phyloP scores from a whole-genome alignment of 2,113 vertebrate species.

The Phaethon lepturus region DNA sequence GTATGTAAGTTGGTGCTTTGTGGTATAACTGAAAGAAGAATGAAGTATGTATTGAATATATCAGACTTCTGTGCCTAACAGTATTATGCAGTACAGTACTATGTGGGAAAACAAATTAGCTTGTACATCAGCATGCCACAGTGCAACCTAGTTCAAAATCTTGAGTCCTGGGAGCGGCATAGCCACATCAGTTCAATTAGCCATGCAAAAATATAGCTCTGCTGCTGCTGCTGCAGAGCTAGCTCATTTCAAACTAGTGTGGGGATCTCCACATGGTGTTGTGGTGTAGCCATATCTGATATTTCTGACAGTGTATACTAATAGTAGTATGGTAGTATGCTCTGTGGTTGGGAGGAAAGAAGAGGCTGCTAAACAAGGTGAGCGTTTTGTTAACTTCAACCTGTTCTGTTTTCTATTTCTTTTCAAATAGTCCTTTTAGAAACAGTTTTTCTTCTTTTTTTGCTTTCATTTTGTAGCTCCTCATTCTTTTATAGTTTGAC shows the following conservation, averaged over 20 bases:
- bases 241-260: fast-evolving
- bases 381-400: not conserved
- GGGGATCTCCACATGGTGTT: not conserved
- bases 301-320: not conserved
- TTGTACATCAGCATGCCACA: not conserved
- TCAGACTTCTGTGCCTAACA: not conserved
- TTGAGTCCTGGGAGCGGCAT: not conserved
- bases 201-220: not conserved
- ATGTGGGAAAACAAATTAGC: not conserved
- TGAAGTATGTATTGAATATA: not conserved
- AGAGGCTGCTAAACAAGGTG: not conserved
- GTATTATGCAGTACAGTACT: not conserved
- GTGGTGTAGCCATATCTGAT: not conserved
- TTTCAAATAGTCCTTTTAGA: not conserved
- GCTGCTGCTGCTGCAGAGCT: not conserved
- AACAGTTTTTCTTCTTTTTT: not conserved
- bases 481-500: not conserved
- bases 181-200: not conserved
- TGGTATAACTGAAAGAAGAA: not conserved
- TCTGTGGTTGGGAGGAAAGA: not conserved
- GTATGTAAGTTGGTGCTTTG: not conserved
- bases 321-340: not conserved
- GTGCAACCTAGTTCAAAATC: not conserved
- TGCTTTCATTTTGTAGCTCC: not conserved
- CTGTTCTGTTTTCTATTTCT: not conserved